Percentiles rank a stretch among this genome's conserved stretches.
Evolutionary conservation across 2,113 vertebrate species (phyloP).

Genomic region (Saguinus midas): DNA sequence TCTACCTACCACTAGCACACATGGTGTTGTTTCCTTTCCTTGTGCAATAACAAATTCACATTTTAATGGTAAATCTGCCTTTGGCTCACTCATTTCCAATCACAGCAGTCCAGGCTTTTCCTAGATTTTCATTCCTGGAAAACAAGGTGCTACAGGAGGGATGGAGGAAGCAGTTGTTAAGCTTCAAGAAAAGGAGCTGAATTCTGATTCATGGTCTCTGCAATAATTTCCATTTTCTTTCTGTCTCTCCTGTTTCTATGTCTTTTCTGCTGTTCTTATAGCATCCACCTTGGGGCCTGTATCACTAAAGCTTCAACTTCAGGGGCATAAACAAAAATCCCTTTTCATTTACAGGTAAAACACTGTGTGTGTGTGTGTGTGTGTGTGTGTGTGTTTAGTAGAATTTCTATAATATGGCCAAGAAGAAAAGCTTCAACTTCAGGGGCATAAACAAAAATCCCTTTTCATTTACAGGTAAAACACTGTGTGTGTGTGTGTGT

Average conservation of each 20-base stretch:
- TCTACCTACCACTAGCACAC: constrained; percentile 19
- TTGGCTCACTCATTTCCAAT: neutral
- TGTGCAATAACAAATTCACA: neutral
- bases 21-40: neutral
- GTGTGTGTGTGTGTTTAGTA: neutral
- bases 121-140: neutral
- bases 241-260: neutral
- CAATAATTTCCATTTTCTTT: neutral
- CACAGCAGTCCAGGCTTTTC: neutral
- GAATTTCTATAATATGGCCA: neutral
- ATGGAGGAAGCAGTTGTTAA: neutral
- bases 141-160: neutral
- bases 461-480: neutral
- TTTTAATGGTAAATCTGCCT: neutral
- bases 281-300: neutral
- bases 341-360: neutral
- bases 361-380: neutral
- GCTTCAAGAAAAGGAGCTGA: neutral
- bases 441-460: neutral
- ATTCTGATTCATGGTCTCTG: neutral
- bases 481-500: neutral
- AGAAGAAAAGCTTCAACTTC: neutral
- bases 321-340: neutral
- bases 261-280: neutral
- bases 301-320: neutral